phyloP scores from a whole-genome alignment of 1,140 invertebrate genomes.

The Pteromalus puparum region DNA sequence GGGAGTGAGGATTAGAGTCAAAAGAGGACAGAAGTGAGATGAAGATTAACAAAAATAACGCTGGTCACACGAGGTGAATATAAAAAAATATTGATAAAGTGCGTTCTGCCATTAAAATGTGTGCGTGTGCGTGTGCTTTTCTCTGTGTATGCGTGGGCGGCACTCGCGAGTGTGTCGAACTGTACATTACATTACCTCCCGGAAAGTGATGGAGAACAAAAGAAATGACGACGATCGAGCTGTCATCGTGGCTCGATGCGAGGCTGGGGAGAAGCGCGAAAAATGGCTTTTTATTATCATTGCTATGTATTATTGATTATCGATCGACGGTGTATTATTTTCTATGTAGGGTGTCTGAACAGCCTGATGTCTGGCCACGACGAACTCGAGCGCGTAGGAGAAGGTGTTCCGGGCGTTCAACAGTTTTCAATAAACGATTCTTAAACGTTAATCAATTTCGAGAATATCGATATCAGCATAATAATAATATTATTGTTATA shows the following conservation, averaged over 20 bases:
- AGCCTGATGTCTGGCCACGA: not conserved
- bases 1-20: not conserved
- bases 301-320: not conserved
- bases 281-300: not conserved
- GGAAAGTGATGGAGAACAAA: not conserved
- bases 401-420: slow-evolving; percentile 1
- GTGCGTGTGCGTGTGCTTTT: slow-evolving; percentile 1
- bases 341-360: not conserved
- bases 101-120: slow-evolving; percentile 25
- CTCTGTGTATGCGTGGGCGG: slow-evolving; percentile 18
- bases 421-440: slow-evolving; percentile 26
- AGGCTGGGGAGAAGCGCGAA: too few species aligned
- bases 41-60: not conserved
- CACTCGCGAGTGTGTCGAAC: slow-evolving; percentile 8
- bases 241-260: not conserved
- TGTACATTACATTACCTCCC: slow-evolving; percentile 32
- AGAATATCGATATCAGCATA: slow-evolving; percentile 61
- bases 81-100: not conserved
- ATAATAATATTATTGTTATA: slow-evolving; percentile 65
- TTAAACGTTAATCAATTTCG: slow-evolving; percentile 57
- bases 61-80: not conserved
- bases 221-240: not conserved
- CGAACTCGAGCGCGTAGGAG: not conserved
- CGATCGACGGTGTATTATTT: not conserved
- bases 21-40: not conserved